Base-by-base conservation (phyloP, 1,140 invertebrate genomes). In the Acromyrmex heyeri region DNA sequence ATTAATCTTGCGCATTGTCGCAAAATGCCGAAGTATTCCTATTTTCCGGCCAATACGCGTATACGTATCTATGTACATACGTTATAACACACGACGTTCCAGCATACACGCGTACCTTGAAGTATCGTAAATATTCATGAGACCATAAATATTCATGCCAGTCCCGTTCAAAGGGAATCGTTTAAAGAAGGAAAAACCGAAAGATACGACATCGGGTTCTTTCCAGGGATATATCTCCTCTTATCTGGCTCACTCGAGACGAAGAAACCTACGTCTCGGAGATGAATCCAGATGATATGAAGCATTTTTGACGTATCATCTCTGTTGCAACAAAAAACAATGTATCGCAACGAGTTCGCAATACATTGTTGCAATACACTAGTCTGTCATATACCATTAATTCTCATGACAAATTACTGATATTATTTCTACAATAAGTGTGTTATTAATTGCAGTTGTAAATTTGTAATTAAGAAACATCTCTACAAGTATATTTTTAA, bases 51-150 rank as follows among this genome's bases (percentile, higher is more conserved):
- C 62, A 64, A 85, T 65, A 70, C 55, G 57, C 24, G 3, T 87
- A 38, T 78, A 81, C 30, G 81, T 75, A 83, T 38, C 53, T 48
- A 82, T 50, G 57, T 73, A 83, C 65, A 78, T 85, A 79, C 24
- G 64, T 86, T 86, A 81, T 79, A 86, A 77, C 30, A 34, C 30
- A 34, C 75, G 48, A 76, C 48, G 70, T 78, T 61, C 72, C 78
- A 48, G 67, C 86, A 82, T 91, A 88, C 89, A 87, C 79, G 38
- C 65, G 77, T 90, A 90, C 86, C 88, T 91, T 87, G 76, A 77
- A 91, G 91, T 86, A 90, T 90, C 87, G 88, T 93, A 92, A 93
- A 93, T 93, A 93, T 93, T 93, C 92, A 93, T 86, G 91, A 90
- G 85, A 57, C 73, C 86, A 88, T 92, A 92, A 92, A 92, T 92